Evolutionary conservation across 2,888 invertebrate genomes (phyloP).

Genomic region (Leptopterna dolabrata): DNA sequence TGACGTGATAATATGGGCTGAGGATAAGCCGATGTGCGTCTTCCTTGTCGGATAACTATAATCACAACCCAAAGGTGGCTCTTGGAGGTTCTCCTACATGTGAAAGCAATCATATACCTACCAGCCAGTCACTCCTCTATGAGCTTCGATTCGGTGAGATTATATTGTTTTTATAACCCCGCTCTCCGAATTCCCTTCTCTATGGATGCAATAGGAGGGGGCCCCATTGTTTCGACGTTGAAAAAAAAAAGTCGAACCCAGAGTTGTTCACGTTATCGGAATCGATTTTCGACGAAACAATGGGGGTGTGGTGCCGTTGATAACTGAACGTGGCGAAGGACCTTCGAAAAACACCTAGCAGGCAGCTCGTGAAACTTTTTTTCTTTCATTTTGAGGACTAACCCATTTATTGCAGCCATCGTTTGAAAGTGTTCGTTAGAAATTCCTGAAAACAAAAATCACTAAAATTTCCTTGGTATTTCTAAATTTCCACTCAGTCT

Average conservation of each 20-base stretch:
- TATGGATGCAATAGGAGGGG: background rate
- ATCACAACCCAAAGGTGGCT: slow-evolving; percentile 39
- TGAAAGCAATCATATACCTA: slow-evolving; percentile 45
- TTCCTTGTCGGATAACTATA: slow-evolving; percentile 40
- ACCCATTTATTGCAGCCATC: background rate
- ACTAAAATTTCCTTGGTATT: no score
- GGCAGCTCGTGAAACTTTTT: background rate
- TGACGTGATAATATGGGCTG: slow-evolving; percentile 48
- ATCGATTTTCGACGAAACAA: slow-evolving; percentile 50
- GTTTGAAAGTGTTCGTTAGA: no score
- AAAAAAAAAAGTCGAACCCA: background rate
- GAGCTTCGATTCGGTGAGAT: slow-evolving; percentile 47
- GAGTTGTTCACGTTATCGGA: slow-evolving; percentile 50
- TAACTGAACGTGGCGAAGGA: slow-evolving; percentile 29
- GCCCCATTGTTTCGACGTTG: slow-evolving; percentile 16
- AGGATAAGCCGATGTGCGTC: slow-evolving; percentile 17
- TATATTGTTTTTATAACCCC: slow-evolving; percentile 50
- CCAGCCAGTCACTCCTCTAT: background rate
- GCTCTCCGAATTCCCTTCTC: slow-evolving; percentile 17
- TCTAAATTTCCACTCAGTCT: no score
- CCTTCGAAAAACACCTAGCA: background rate
- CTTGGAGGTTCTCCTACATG: slow-evolving; percentile 26
- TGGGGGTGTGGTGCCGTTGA: slow-evolving; percentile 42
- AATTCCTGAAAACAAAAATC: no score
- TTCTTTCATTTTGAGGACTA: background rate